Evolutionary conservation across 2,797 vertebrate genomes (phyloP).

Genomic region (Melopsittacus undulatus): DNA sequence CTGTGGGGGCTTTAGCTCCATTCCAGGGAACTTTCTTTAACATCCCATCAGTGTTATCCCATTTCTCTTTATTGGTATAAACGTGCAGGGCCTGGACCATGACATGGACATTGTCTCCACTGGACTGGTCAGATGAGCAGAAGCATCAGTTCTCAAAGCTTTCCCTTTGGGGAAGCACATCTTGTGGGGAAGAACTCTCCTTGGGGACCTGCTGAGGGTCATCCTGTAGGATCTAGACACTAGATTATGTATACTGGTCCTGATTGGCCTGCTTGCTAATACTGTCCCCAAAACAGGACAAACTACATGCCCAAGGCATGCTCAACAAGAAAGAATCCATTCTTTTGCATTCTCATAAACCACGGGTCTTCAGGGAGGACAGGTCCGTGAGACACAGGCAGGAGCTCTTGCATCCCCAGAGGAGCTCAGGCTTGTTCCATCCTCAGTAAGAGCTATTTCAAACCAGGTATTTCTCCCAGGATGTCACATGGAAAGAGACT

Average conservation of each 20-base stretch:
- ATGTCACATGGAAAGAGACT: background rate
- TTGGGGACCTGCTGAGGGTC: background rate
- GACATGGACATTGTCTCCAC: background rate
- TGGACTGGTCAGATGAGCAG: background rate
- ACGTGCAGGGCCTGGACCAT: background rate
- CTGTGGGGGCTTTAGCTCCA: background rate
- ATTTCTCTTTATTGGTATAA: background rate
- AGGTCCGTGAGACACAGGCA: background rate
- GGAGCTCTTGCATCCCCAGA: background rate
- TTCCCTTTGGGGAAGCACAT: rapidly evolving
- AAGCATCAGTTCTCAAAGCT: background rate
- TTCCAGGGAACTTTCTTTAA: background rate
- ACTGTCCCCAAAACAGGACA: background rate
- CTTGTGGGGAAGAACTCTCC: background rate
- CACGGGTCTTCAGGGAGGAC: background rate
- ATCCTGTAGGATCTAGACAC: background rate
- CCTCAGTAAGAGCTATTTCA: background rate
- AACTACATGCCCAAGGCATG: background rate
- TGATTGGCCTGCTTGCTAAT: rapidly evolving
- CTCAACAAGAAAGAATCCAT: background rate
- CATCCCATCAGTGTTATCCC: background rate
- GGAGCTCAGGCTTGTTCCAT: background rate
- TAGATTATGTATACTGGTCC: background rate
- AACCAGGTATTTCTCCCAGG: slow-evolving; percentile 1
- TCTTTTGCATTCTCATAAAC: background rate